These are phyloP conservation scores for Aleiodes sp. DNA, from an alignment of 1,140 invertebrate genomes.

Conservation along the genomic window DNA sequence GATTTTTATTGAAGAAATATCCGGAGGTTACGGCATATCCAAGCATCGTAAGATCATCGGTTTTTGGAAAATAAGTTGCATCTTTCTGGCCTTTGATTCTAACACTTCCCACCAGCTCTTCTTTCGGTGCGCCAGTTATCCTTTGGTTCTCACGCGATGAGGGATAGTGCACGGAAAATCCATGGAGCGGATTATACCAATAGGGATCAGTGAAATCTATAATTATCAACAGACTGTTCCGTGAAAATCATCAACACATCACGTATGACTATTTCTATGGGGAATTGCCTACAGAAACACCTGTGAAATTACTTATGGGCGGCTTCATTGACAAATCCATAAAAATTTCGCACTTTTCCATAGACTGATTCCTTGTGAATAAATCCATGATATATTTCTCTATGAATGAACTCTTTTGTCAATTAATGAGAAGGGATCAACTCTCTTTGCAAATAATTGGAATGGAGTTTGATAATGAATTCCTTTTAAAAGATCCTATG, in stretches of 20 bases:
- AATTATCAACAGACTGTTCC: not conserved
- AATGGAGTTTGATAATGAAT: too few relatives aligned
- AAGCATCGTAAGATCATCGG: slow-evolving; percentile 46
- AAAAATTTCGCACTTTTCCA: too few relatives aligned
- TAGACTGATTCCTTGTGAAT: too few relatives aligned
- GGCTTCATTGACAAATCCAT: too few relatives aligned
- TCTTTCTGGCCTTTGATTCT: slow-evolving; percentile 22
- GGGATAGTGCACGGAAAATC: slow-evolving; percentile 46
- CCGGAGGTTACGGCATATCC: slow-evolving; percentile 71
- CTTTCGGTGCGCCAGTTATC: slow-evolving; percentile 42
- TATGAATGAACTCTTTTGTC: too few relatives aligned
- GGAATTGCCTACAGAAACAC: too few relatives aligned
- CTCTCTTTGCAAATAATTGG: too few relatives aligned
- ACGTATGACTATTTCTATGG: too few relatives aligned
- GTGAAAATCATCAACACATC: not conserved
- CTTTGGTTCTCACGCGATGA: not conserved
- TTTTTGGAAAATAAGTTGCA: slow-evolving; percentile 14
- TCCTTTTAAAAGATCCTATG: too few relatives aligned
- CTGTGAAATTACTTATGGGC: too few relatives aligned
- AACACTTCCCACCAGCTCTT: slow-evolving; percentile 38
- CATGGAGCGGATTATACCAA: slow-evolving; percentile 47
- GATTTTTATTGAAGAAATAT: slow-evolving; percentile 56
- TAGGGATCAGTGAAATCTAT: slow-evolving; percentile 37
- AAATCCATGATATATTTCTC: too few relatives aligned
- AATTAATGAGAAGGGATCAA: too few relatives aligned